Base-by-base conservation (phyloP, 2,113 vertebrate species). In the Xiphophorus hellerii region DNA sequence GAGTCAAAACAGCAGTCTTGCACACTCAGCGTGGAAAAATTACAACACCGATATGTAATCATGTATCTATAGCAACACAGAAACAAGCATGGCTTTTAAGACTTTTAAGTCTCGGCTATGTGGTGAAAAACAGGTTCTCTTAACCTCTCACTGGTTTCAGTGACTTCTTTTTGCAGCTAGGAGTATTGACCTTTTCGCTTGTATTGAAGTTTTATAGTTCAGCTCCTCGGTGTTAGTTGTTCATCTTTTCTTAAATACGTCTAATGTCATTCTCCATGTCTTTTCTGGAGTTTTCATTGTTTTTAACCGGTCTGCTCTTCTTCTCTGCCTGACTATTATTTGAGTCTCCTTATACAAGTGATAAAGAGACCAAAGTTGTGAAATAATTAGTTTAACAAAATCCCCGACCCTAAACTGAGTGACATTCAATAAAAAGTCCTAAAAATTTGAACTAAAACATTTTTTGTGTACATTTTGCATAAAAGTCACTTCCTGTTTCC, bases 1-100 rank as follows among this genome's bases (percentile, higher is more conserved):
- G 74, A 80, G 54, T 83, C 77, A 62, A 61, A 35, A n/a, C 9
- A n/a, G 14, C 14, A 9, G 17, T n/a, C 9, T 58, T 20, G 22
- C 51, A 25, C 22, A n/a, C 25, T n/a, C 51, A 58, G 17, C 51
- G 3, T 58, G 9, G 6, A 58, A 25, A 58, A 58, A 58, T 58
- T 8, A n/a, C 51, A 58, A 25, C 51, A 58, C 9, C 17, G 2
- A 58, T 58, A n/a, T 58, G 51, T 22, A 58, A 58, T n/a, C 8
- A 11, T 25, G 22, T 58, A 3, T n/a, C 10, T n/a, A 58, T 9
- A 7, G 51, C 25, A 58, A 58, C 51, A 25, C 5, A 10, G 22
- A 58, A 3, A 58, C 17, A 3, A n/a, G 10, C 51, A 58, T n/a
- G 22, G 8, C 51, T 9, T 35, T 10, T 58, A n/a, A 58, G 7